phyloP scores from a whole-genome alignment of 1,140 invertebrate species.

The Hirudo medicinalis region DNA sequence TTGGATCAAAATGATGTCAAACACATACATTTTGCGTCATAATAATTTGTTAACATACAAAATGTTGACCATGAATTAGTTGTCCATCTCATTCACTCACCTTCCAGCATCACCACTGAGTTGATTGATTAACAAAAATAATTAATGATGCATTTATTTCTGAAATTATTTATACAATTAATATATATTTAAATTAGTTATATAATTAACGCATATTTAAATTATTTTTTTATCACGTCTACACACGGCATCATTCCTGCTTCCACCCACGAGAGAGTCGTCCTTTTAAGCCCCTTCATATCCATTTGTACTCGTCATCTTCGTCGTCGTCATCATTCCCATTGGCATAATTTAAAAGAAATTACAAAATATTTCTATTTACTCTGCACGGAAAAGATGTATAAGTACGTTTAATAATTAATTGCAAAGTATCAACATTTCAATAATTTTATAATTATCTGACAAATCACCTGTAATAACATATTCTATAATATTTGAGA shows the following conservation, averaged over 20 bases:
- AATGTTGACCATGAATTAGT: too few relatives aligned
- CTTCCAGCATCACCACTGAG: neutral
- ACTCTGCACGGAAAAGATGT: too few relatives aligned
- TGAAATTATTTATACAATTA: too few relatives aligned
- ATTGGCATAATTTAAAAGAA: neutral
- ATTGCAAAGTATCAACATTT: too few relatives aligned
- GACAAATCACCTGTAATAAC: neutral
- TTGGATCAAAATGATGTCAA: too few relatives aligned
- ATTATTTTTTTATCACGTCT: too few relatives aligned
- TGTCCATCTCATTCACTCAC: neutral
- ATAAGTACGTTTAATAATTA: too few relatives aligned
- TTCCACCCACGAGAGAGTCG: too few relatives aligned
- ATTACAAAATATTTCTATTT: neutral
- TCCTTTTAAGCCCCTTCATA: neutral
- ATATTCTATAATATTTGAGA: neutral
- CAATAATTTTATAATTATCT: too few relatives aligned
- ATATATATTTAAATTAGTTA: slow-evolving; percentile 2
- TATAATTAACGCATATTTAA: neutral
- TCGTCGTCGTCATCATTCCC: neutral
- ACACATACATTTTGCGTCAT: neutral
- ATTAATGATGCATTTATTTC: neutral
- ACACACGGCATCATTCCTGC: too few relatives aligned
- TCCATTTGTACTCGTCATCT: neutral
- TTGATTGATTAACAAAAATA: neutral
- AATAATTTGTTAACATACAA: neutral